Evolutionary conservation across 23 tunicate species (phyloP), one percentile per base, ranked within the genome.

Genomic region (Halocynthia roretzi): DNA sequence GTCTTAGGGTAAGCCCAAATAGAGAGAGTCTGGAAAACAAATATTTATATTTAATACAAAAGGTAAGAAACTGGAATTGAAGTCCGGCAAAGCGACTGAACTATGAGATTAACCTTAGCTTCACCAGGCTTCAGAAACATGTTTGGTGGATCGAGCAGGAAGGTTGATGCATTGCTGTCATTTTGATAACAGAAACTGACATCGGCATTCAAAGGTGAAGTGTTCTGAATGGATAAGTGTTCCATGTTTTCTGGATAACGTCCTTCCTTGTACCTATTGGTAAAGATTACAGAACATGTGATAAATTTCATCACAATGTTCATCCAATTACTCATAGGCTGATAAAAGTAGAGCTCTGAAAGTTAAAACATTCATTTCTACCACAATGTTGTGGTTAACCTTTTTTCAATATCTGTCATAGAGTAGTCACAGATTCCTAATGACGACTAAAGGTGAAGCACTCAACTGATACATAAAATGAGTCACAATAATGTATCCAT

Each of bases 1-100:
- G 86, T 71, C 71, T 96, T 96, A 56, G 99, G 99, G 70, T 89
- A 96, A 6, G 99, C 99, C 96, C 96, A 96, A 21, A 96, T 76
- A 15, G 93, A 82, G 60, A 96, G 71, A 61, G 31, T 51, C 93
- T 89, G 70, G 52, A 48, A 54, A 74, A 56, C 15, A 52, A 0
- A 44, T 61, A 12, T n/a, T n/a, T n/a, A n/a, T n/a, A n/a, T 67
- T n/a, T 11, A 20, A 4, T 31, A 20, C 12, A 67, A 22, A 67
- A 67, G 5, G 71, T 15, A 2, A 15, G 19, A 22, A 19, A 67
- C 19, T n/a, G 17, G 23, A n/a, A 76, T 76, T 11, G 21, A 58
- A 19, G 5, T 50, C 4, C 17, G 2, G 50, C 17, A 50, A 72
- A 17, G 64, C 5, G 20, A 60, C 4, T 10, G 77, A 50, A n/a